These are phyloP conservation scores for Lamellibrachia luymesi DNA, from an alignment of 1,140 invertebrate species.

Conservation along the genomic window DNA sequence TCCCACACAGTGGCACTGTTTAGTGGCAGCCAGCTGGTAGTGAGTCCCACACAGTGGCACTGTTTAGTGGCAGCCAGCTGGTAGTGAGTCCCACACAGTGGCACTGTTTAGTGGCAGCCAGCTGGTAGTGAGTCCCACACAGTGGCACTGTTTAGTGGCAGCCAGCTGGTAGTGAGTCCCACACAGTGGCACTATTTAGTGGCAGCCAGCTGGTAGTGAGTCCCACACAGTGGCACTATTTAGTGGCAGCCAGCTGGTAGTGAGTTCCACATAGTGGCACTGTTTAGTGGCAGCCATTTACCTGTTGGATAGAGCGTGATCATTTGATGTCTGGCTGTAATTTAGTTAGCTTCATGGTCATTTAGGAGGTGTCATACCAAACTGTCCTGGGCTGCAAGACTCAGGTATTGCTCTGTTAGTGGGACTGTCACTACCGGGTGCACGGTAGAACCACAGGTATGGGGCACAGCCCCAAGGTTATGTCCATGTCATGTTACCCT, in stretches of 20 bases:
- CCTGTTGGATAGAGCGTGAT: background rate
- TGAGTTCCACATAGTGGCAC: too few species aligned
- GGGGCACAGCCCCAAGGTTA: background rate
- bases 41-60: too few species aligned
- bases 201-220: background rate
- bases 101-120: background rate
- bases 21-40: background rate
- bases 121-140: too few species aligned
- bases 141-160: background rate
- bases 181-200: background rate
- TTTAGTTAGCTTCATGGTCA: background rate
- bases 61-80: too few species aligned
- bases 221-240: background rate
- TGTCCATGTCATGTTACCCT: background rate
- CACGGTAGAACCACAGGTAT: background rate
- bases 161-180: background rate
- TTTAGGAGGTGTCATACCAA: background rate
- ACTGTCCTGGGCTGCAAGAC: background rate
- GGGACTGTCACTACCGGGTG: too few species aligned
- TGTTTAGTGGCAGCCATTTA: background rate
- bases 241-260: background rate
- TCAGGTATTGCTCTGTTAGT: background rate
- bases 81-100: too few species aligned
- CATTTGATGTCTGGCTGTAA: background rate
- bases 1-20: background rate